Conservation (phyloP, 2,113 vertebrate species). For the Bathybates hornii region DNA sequence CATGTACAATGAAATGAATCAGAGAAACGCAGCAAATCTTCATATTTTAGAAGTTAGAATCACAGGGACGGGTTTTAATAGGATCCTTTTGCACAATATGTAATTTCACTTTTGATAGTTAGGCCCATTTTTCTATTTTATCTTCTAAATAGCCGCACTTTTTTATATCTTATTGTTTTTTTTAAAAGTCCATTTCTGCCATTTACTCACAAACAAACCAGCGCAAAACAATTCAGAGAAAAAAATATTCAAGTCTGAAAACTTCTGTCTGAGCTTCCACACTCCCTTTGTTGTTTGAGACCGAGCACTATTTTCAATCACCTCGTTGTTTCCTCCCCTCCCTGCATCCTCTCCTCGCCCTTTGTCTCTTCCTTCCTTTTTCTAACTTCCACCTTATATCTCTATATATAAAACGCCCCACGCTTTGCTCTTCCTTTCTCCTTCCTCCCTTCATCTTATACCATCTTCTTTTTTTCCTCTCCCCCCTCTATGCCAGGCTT, state of each 20-base stretch:
- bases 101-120: neutral
- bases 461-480: neutral
- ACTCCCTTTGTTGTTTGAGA: neutral
- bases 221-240: neutral
- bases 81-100: neutral
- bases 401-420: neutral
- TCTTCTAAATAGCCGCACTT: neutral
- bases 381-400: neutral
- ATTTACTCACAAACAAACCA: neutral
- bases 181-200: neutral
- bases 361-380: neutral
- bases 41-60: neutral
- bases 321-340: neutral
- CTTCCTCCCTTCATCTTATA: neutral
- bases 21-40: neutral
- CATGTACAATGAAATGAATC: neutral
- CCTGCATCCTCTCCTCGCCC: neutral
- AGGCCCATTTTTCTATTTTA: neutral
- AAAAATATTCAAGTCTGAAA: neutral
- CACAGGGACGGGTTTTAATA: neutral
- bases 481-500: constrained; percentile 22
- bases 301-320: neutral
- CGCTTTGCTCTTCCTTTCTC: neutral
- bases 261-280: neutral
- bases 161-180: neutral